phyloP scores from a whole-genome alignment of 2,113 vertebrate species.

The Anser brachyrhynchus region DNA sequence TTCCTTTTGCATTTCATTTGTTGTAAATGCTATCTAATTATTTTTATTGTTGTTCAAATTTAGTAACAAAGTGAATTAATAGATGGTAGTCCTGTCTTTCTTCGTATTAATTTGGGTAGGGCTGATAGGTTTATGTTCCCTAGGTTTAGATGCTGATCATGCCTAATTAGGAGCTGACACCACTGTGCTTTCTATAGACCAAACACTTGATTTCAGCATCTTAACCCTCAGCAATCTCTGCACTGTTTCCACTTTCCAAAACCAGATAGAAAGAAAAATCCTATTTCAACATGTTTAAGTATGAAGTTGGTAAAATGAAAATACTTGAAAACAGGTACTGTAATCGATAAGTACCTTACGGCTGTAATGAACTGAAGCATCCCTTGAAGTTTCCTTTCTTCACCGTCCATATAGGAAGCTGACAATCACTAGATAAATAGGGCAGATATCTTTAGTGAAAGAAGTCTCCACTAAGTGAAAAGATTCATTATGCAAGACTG shows the following conservation, averaged over 20 bases:
- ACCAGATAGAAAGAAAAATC: neutral
- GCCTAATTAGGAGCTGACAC: neutral
- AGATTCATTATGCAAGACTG: neutral
- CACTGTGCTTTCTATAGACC: neutral
- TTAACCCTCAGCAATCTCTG: neutral
- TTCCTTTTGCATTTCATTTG: neutral
- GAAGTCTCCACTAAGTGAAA: neutral
- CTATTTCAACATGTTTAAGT: neutral
- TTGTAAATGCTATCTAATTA: neutral
- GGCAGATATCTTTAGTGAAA: neutral
- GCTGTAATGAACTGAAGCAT: neutral
- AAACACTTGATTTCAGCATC: neutral
- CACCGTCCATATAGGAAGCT: neutral
- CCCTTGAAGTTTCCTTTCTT: neutral
- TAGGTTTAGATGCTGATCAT: neutral
- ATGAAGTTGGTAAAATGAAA: neutral
- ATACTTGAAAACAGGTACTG: neutral
- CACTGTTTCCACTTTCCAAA: neutral
- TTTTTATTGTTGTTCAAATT: neutral
- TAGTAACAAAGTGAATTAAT: neutral
- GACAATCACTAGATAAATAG: neutral
- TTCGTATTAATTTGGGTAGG: neutral
- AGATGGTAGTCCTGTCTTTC: neutral
- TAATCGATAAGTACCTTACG: no score
- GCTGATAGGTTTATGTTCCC: neutral